Evolutionary conservation across 2,797 vertebrate species (phyloP).

Genomic region (Acrossocheilus fasciatus): DNA sequence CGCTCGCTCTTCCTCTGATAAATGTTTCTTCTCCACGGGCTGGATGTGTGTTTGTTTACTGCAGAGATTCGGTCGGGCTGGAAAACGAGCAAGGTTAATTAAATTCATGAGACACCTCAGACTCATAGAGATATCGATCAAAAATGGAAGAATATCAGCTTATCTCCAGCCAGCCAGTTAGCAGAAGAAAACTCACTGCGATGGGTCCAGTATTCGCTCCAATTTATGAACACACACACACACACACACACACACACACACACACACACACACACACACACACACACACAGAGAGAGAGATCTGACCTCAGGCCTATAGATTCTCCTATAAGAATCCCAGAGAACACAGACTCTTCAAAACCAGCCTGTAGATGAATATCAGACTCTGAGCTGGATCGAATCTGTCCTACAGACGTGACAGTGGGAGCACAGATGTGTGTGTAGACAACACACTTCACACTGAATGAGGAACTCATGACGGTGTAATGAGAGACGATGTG

Average conservation of each 20-base stretch:
- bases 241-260: not conserved
- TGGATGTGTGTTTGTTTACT: slow-evolving; percentile 42
- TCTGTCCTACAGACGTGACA: not conserved
- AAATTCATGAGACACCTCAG: slow-evolving; percentile 49
- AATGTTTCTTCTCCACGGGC: slow-evolving; percentile 31
- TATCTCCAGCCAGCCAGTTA: slow-evolving; percentile 30
- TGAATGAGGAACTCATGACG: not conserved
- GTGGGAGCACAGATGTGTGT: not conserved
- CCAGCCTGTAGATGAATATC: slow-evolving; percentile 21
- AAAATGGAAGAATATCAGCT: slow-evolving; percentile 42
- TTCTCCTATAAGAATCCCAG: not conserved
- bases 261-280: not conserved
- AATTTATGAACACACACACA: not conserved
- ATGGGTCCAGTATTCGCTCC: not conserved
- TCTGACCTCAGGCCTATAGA: slow-evolving; percentile 19
- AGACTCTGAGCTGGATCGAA: not conserved
- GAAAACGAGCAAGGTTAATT: slow-evolving; percentile 51
- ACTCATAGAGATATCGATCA: slow-evolving; percentile 42
- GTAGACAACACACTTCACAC: not conserved
- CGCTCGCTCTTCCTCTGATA: slow-evolving; percentile 28
- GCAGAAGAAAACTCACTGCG: slow-evolving; percentile 21
- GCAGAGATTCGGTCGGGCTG: slow-evolving; percentile 46
- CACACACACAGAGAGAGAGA: not conserved
- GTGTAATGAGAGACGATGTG: not conserved
- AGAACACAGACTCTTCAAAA: slow-evolving; percentile 7